Evolutionary conservation across 2,888 invertebrate genomes (phyloP).

Genomic region (Rutpela maculata): DNA sequence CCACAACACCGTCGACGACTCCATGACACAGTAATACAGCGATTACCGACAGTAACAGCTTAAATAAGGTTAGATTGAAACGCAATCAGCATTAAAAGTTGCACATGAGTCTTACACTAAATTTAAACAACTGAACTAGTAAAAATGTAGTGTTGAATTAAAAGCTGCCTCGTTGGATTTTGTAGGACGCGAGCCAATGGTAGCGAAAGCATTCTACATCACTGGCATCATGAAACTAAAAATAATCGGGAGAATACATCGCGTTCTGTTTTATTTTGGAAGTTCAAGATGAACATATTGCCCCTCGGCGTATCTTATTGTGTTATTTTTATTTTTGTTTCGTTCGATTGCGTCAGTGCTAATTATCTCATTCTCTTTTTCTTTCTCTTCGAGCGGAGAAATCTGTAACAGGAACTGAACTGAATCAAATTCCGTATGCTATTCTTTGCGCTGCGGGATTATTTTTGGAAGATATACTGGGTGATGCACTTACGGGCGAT

Average conservation of each 20-base stretch:
- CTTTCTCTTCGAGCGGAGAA: background rate
- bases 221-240: constrained; percentile 34
- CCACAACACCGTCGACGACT: constrained; percentile 11
- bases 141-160: constrained; percentile 31
- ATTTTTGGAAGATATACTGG: background rate
- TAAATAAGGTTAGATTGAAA: constrained; percentile 11
- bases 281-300: constrained; percentile 15
- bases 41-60: background rate
- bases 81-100: constrained; percentile 16
- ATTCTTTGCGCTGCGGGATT: background rate
- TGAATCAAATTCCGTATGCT: background rate
- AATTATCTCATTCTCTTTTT: background rate
- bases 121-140: constrained; percentile 33
- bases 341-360: background rate
- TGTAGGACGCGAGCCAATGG: constrained; percentile 27
- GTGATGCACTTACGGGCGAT: background rate
- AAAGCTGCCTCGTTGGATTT: constrained; percentile 32
- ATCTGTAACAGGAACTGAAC: background rate
- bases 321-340: background rate
- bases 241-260: constrained; percentile 8
- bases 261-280: constrained; percentile 22
- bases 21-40: constrained; percentile 17
- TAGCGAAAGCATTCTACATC: constrained; percentile 32
- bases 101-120: constrained; percentile 27
- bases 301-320: background rate